Conservation (phyloP, 2,888 invertebrate species). For the Parelbella ahira region DNA sequence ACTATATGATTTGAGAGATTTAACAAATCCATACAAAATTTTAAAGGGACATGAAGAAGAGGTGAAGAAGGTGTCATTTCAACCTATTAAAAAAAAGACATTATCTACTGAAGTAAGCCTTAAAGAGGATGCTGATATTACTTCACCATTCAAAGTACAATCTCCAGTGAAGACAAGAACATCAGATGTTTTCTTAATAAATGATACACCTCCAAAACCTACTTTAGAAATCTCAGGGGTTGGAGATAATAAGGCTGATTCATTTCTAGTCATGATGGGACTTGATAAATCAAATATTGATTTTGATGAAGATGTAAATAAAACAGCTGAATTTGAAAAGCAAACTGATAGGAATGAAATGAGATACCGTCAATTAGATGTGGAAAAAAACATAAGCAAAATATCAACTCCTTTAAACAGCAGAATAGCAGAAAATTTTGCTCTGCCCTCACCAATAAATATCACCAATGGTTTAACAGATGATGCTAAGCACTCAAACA, state of each 20-base stretch:
- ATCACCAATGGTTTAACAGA: constrained; percentile 46
- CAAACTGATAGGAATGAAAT: constrained; percentile 52
- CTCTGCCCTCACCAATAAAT: constrained; percentile 50
- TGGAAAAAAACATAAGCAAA: constrained; percentile 61
- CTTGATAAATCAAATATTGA: constrained; percentile 60
- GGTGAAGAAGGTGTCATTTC: constrained; percentile 70
- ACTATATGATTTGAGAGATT: constrained; percentile 78
- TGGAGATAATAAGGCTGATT: constrained; percentile 57
- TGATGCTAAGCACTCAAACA: constrained; percentile 42
- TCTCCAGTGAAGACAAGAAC: constrained; percentile 51
- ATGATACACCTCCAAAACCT: constrained; percentile 57
- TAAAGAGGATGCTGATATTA: constrained; percentile 57
- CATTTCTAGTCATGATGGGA: constrained; percentile 68
- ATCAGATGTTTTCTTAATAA: constrained; percentile 63
- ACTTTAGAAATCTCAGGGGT: constrained; percentile 41
- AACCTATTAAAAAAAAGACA: constrained; percentile 55
- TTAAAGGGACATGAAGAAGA: constrained; percentile 74
- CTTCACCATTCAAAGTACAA: constrained; percentile 42
- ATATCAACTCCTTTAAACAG: constrained; percentile 64
- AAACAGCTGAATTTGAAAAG: constrained; percentile 48
- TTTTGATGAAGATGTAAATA: constrained; percentile 50
- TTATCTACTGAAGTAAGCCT: constrained; percentile 62
- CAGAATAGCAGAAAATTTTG: constrained; percentile 48
- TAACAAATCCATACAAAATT: constrained; percentile 64
- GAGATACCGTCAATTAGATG: constrained; percentile 46